A percentile compares a stretch with the other conserved stretches of the same genome.
Conservation (phyloP, 2,888 invertebrate genomes). For the Lucinisca nassula region DNA sequence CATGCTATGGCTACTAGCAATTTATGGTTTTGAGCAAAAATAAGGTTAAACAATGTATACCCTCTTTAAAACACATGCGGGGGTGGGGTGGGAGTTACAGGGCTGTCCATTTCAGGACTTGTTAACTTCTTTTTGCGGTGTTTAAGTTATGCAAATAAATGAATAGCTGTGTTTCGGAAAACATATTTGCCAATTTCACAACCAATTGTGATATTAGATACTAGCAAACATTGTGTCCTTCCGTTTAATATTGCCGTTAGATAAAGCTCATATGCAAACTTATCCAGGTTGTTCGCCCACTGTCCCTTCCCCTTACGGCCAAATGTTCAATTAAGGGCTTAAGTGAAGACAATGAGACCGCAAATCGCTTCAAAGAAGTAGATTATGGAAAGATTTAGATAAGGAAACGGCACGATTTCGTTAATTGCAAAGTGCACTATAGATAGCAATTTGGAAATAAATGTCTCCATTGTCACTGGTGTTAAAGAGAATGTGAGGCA, state of each 20-base stretch:
- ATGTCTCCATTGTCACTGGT: background rate
- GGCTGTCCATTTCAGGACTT: too few relatives aligned
- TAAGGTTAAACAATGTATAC: too few relatives aligned
- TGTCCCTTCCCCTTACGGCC: background rate
- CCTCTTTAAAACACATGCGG: too few relatives aligned
- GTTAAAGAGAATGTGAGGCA: background rate
- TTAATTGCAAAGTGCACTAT: constrained; percentile 5
- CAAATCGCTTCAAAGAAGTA: background rate
- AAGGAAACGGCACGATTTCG: background rate
- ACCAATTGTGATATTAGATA: background rate
- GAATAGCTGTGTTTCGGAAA: background rate
- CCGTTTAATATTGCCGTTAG: background rate
- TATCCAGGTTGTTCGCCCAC: background rate
- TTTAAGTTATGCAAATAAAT: too few relatives aligned
- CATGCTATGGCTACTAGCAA: too few relatives aligned
- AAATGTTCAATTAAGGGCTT: background rate
- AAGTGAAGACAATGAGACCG: background rate
- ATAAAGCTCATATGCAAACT: background rate
- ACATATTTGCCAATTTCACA: background rate
- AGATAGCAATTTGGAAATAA: background rate
- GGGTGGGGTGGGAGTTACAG: too few relatives aligned
- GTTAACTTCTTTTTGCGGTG: too few relatives aligned
- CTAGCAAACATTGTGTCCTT: background rate
- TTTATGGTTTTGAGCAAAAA: too few relatives aligned
- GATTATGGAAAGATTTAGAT: constrained; percentile 2